Evolutionary conservation across 2,113 vertebrate genomes (phyloP).

Genomic region (Vidua chalybeata): DNA sequence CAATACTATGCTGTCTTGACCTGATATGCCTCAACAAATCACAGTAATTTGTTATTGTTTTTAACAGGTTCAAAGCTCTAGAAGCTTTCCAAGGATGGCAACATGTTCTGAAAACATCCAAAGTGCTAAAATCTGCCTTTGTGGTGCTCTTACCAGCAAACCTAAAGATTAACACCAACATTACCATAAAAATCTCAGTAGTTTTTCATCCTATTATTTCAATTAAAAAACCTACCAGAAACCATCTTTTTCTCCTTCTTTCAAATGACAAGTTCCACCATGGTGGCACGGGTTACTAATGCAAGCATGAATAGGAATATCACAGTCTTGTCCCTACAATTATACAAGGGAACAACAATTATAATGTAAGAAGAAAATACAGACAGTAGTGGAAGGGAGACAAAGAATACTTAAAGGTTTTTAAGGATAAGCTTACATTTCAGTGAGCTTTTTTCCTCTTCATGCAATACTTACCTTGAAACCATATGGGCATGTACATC

Average conservation of each 20-base stretch:
- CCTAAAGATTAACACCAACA: background rate
- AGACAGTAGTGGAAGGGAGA: background rate
- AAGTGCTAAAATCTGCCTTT: background rate
- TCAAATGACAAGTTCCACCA: constrained; percentile 91
- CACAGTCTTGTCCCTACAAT: constrained; percentile 91
- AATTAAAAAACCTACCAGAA: constrained; percentile 85
- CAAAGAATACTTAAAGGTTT: background rate
- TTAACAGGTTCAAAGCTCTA: constrained; percentile 6
- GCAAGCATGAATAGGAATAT: constrained; percentile 92
- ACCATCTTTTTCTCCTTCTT: constrained; percentile 91
- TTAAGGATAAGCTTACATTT: background rate
- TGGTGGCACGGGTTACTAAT: constrained; percentile 93
- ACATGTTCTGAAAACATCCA: background rate
- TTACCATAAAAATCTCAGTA: background rate
- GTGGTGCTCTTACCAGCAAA: background rate
- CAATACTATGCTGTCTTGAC: constrained; percentile 51
- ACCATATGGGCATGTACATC: constrained; percentile 94
- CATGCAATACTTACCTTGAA: constrained; percentile 84
- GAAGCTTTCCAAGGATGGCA: background rate
- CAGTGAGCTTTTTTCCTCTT: background rate
- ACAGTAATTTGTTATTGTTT: constrained; percentile 19
- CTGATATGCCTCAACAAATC: constrained; percentile 64
- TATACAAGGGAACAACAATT: background rate
- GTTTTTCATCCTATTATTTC: background rate
- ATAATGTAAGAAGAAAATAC: background rate